Conservation (phyloP, 2,113 vertebrate species). For the Petromus typicus region DNA sequence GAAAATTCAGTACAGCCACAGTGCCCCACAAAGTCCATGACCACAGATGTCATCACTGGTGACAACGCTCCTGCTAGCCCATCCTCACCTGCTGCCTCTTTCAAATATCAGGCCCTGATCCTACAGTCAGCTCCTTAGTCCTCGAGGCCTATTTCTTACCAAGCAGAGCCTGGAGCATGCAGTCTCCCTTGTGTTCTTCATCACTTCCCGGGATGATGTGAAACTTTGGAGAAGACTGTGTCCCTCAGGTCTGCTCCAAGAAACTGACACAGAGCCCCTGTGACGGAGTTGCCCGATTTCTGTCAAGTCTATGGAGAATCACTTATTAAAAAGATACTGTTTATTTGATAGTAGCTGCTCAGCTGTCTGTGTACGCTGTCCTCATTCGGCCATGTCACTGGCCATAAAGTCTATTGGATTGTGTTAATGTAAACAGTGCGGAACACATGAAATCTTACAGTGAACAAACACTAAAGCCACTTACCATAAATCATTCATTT, state of each 20-base stretch:
- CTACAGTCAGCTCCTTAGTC: background rate
- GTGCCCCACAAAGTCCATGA: fast-evolving
- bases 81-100: background rate
- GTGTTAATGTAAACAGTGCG: background rate
- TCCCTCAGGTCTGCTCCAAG: background rate
- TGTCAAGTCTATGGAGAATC: background rate
- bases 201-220: background rate
- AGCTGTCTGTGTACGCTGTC: background rate
- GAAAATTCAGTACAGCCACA: background rate
- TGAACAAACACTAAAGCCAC: background rate
- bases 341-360: background rate
- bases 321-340: background rate
- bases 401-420: background rate
- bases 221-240: background rate
- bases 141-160: background rate
- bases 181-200: background rate
- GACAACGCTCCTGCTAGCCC: fast-evolving
- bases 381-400: too few species aligned
- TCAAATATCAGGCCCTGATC: background rate
- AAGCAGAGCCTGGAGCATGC: background rate
- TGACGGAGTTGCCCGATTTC: background rate
- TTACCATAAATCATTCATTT: background rate
- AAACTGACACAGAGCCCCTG: background rate
- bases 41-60: background rate
- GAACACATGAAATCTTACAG: background rate